Base-by-base conservation (phyloP, 2,888 invertebrate species). In the Anagyrus pseudococci region DNA sequence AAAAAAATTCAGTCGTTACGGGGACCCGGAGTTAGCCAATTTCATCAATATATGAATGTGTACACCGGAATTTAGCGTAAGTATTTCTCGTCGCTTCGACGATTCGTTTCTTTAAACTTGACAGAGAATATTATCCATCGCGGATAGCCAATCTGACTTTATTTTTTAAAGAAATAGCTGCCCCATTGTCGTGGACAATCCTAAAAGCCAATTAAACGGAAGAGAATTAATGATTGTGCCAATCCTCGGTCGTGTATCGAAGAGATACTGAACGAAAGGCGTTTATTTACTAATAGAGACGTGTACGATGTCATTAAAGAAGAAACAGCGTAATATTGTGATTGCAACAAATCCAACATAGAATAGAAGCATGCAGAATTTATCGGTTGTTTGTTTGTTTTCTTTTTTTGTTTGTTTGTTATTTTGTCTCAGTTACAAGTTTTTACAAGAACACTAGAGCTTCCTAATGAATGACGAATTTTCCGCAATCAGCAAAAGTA, bases 111-210 rank as follows among this genome's bases (percentile, higher is more conserved):
- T 10, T 4, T 29, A 60, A 67, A 66, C 66, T 68, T 67, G 54
- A 59, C 66, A 54, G 63, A 63, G 47, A 60, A 47, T 68, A 64
- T 65, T 68, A 65, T 72, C 68, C 68, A 62, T 59, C 69, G 63
- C 68, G 67, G 69, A 64, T 69, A 66, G 43, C 40, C 40, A 23
- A 57, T 58, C 41, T 61, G 57, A 60, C 49, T 64, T 66, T 37
- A 13, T 65, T 73, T 71, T 78, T 78, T 79, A 80, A 80, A 80
- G 79, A 80, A 80, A 80, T 78, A 80, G 80, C 74, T 80, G 80
- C 72, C 80, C 80, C 80, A 80, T 80, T 80, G 80, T 79, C 76
- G 79, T 74, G 77, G 80, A 79, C 70, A 80, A 77, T 76, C 80
- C 80, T 80, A 80, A 79, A 80, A 80, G 33, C 10, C 77, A 80